Evolutionary conservation across 1,140 invertebrate species (phyloP).

Genomic region (Dendrolimus kikuchii): DNA sequence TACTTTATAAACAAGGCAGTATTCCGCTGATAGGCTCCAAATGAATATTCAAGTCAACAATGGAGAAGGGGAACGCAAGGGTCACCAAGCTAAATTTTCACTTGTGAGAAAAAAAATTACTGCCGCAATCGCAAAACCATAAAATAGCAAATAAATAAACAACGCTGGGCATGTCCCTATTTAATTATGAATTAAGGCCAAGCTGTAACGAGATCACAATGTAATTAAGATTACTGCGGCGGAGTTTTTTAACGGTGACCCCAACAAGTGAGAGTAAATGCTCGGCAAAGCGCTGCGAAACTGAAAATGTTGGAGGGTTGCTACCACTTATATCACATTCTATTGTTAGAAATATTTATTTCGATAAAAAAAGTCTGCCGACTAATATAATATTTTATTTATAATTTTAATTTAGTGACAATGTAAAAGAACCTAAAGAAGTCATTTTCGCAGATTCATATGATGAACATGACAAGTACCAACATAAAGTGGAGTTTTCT

Average conservation of each 20-base stretch:
- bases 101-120: conserved; percentile 33
- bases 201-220: conserved; percentile 67
- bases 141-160: conserved; percentile 66
- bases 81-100: conserved; percentile 45
- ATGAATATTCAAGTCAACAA: conserved; percentile 64
- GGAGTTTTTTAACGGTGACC: conserved; percentile 50
- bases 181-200: conserved; percentile 69
- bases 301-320: conserved; percentile 22
- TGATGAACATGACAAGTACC: no score
- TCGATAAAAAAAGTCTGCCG: no score
- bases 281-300: conserved; percentile 33
- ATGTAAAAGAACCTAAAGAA: no score
- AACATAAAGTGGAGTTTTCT: no score
- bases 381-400: no score
- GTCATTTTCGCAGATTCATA: no score
- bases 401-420: no score
- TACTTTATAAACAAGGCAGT: conserved; percentile 54
- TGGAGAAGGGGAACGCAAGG: conserved; percentile 56
- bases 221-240: conserved; percentile 69
- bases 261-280: conserved; percentile 55
- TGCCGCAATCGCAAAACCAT: conserved; percentile 51
- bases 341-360: no score
- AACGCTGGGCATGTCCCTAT: conserved; percentile 53
- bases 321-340: no score
- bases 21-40: conserved; percentile 58